Percentiles rank a stretch among this genome's conserved stretches.
Conservation (phyloP, 1,140 invertebrate genomes). For the Drosophila erecta region DNA sequence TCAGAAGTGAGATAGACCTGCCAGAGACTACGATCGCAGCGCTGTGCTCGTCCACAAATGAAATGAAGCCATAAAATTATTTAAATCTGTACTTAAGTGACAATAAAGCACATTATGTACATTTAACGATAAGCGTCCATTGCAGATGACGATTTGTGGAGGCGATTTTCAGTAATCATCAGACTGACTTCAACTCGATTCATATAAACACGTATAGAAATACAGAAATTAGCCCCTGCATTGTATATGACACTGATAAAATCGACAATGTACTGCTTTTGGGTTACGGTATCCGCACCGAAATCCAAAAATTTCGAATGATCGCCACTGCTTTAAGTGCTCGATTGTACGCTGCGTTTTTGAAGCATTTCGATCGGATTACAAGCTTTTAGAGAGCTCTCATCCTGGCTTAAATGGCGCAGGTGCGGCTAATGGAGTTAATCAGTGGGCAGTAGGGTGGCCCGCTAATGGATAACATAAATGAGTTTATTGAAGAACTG, state of each 20-base stretch:
- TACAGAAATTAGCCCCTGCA: slow-evolving; percentile 9
- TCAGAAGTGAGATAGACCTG: slow-evolving; percentile 9
- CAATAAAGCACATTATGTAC: slow-evolving; percentile 75
- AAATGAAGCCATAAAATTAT: slow-evolving; percentile 78
- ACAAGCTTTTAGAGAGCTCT: slow-evolving; percentile 23
- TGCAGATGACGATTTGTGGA: slow-evolving; percentile 43
- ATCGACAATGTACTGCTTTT: slow-evolving; percentile 5
- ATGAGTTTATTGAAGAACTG: too few species aligned
- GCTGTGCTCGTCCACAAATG: slow-evolving; percentile 28
- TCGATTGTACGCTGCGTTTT: slow-evolving; percentile 2
- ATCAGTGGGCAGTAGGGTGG: slow-evolving; percentile 24
- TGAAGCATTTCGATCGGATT: slow-evolving; percentile 27
- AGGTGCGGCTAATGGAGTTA: slow-evolving; percentile 32
- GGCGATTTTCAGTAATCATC: slow-evolving; percentile 3
- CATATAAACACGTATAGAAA: not conserved
- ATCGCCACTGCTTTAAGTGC: slow-evolving; percentile 7
- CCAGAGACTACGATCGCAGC: slow-evolving; percentile 4
- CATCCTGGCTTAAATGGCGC: slow-evolving; percentile 6
- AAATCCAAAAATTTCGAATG: slow-evolving; percentile 14
- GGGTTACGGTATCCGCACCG: slow-evolving; percentile 16
- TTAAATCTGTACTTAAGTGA: slow-evolving; percentile 78
- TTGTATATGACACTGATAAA: slow-evolving; percentile 5
- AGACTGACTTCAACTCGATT: not conserved
- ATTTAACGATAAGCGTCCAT: slow-evolving; percentile 64
- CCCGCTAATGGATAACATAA: not conserved